These are phyloP conservation scores for Loriculus beryllinus DNA, from an alignment of 2,797 vertebrate genomes.

Conservation along the genomic window DNA sequence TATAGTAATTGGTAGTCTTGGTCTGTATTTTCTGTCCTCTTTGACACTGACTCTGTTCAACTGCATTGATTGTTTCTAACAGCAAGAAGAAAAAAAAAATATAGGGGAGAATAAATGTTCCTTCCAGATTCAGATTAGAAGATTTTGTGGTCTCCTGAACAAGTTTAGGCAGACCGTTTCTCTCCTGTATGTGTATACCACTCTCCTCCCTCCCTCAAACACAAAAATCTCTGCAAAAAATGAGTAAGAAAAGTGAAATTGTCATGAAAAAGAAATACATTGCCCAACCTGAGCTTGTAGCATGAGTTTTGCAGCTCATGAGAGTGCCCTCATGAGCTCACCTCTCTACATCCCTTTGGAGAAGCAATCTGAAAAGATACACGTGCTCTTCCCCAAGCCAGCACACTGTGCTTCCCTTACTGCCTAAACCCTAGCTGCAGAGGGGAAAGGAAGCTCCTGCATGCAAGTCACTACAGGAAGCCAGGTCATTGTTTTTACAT, in stretches of 20 bases:
- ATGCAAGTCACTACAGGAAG: neutral
- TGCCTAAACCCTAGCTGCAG: neutral
- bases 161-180: neutral
- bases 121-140: neutral
- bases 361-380: neutral
- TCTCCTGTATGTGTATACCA: neutral
- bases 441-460: neutral
- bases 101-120: neutral
- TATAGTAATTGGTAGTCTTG: neutral
- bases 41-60: neutral
- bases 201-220: neutral
- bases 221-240: neutral
- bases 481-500: neutral
- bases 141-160: neutral
- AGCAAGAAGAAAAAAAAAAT: accelerated
- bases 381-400: neutral
- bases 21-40: neutral
- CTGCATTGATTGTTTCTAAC: neutral
- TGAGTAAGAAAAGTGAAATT: neutral
- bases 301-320: neutral
- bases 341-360: neutral
- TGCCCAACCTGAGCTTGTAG: neutral
- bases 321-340: neutral
- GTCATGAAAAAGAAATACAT: neutral
- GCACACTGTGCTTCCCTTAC: neutral